phyloP scores from a whole-genome alignment of 1,140 invertebrate species.

The Chymomyza costata region DNA sequence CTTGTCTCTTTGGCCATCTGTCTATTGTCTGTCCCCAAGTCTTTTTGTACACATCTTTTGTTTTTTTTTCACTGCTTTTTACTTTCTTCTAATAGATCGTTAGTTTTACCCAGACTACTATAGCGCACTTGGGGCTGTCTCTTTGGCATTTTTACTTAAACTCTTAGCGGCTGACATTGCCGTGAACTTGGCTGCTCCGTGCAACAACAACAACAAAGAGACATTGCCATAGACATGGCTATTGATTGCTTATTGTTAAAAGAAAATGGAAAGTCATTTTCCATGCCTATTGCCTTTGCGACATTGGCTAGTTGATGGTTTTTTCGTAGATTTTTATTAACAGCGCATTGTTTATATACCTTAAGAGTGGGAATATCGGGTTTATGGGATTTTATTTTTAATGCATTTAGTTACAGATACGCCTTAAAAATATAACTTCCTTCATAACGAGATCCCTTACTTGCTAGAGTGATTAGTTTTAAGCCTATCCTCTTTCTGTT shows the following conservation, averaged over 20 bases:
- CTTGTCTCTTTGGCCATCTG: conserved; percentile 43
- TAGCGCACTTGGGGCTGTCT: too few relatives aligned
- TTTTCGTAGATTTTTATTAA: conserved; percentile 22
- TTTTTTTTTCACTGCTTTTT: conserved; percentile 54
- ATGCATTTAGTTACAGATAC: conserved; percentile 28
- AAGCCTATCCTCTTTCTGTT: too few relatives aligned
- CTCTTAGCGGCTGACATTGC: conserved; percentile 12
- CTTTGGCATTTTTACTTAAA: conserved; percentile 65
- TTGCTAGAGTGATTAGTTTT: too few relatives aligned
- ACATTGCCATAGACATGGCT: conserved; percentile 23
- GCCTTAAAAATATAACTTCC: conserved; percentile 31
- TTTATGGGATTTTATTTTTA: too few relatives aligned
- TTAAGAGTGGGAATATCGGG: background rate
- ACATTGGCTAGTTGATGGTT: conserved; percentile 6
- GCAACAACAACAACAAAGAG: too few relatives aligned
- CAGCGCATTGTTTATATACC: conserved; percentile 12
- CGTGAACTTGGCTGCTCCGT: conserved; percentile 11
- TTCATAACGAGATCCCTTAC: too few relatives aligned
- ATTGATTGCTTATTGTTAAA: conserved; percentile 73
- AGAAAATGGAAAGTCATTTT: conserved; percentile 72
- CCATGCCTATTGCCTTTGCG: conserved; percentile 49
- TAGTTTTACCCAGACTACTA: too few relatives aligned
- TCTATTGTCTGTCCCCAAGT: too few relatives aligned
- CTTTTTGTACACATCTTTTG: conserved; percentile 43
- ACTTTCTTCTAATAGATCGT: conserved; percentile 73